Evolutionary conservation across 2,888 invertebrate species (phyloP).

Genomic region (Agriotes lineatus): DNA sequence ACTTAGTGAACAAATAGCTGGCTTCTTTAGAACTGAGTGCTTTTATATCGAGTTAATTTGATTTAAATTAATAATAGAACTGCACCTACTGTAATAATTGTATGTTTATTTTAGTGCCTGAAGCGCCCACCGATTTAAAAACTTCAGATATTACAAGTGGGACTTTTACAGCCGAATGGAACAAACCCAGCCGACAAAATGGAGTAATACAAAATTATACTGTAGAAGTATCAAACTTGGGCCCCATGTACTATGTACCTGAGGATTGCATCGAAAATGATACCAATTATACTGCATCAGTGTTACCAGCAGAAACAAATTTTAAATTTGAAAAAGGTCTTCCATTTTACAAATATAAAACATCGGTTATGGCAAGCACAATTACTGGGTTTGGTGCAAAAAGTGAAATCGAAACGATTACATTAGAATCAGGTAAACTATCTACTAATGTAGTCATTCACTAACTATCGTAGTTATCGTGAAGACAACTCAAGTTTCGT

Average conservation of each 20-base stretch:
- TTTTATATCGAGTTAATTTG: too few species aligned
- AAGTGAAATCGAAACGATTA: neutral
- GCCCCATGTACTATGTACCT: conserved; percentile 29
- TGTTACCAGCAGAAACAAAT: conserved; percentile 3
- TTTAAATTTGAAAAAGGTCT: conserved; percentile 29
- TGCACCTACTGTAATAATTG: too few species aligned
- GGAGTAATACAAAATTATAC: conserved; percentile 36
- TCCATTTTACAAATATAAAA: conserved; percentile 4
- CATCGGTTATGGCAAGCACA: conserved; percentile 20
- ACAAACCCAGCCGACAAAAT: conserved; percentile 38
- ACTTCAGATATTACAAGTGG: conserved; percentile 4
- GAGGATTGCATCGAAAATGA: conserved; percentile 26
- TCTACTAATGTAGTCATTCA: too few species aligned
- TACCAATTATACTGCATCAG: neutral
- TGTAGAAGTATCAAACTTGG: conserved; percentile 21
- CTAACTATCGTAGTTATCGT: too few species aligned
- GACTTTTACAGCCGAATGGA: conserved; percentile 31
- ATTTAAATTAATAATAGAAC: too few species aligned
- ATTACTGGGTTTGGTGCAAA: conserved; percentile 28
- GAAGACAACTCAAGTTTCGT: too few species aligned
- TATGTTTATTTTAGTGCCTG: conserved; percentile 33
- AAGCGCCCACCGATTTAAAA: conserved; percentile 27
- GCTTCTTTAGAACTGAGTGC: too few species aligned
- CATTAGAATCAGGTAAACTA: conserved; percentile 34
- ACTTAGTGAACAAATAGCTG: too few species aligned